Conservation (phyloP, 2,797 vertebrate genomes). For the Geotrypetes seraphini region DNA sequence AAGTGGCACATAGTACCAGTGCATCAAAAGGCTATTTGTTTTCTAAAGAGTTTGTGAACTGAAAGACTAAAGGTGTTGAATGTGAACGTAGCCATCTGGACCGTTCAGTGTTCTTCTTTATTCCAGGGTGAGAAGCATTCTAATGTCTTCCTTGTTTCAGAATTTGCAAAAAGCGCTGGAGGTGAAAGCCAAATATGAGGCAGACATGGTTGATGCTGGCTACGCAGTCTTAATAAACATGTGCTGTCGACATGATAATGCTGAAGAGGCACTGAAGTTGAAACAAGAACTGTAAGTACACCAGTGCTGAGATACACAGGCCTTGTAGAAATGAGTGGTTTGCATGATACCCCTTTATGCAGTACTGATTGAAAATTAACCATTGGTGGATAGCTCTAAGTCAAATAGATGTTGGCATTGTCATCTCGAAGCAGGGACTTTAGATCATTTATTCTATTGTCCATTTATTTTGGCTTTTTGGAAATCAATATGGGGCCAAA, state of each 20-base stretch:
- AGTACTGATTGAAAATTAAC: constrained; percentile 73
- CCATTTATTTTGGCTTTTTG: too few relatives aligned
- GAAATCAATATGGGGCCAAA: too few relatives aligned
- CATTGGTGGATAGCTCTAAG: too few relatives aligned
- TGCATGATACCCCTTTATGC: constrained; percentile 49
- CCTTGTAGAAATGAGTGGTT: constrained; percentile 41
- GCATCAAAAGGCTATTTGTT: too few relatives aligned
- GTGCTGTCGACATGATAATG: constrained; percentile 79
- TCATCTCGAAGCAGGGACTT: too few relatives aligned
- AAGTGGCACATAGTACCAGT: too few relatives aligned
- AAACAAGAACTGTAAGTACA: constrained; percentile 88
- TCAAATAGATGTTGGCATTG: too few relatives aligned
- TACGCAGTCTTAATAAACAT: constrained; percentile 76
- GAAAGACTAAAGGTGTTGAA: too few relatives aligned
- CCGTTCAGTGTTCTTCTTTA: too few relatives aligned
- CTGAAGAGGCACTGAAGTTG: constrained; percentile 80
- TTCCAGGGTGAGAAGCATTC: constrained; percentile 27
- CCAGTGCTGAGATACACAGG: constrained; percentile 37
- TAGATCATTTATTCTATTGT: too few relatives aligned
- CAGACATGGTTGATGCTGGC: constrained; percentile 57
- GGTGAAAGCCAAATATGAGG: constrained; percentile 75
- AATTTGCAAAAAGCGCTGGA: constrained; percentile 81
- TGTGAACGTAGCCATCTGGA: too few relatives aligned
- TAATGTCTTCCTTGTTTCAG: constrained; percentile 52
- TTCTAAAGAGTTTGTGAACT: too few relatives aligned